Conservation (phyloP, 2,797 vertebrate genomes). For the Jordanella pulchra region DNA sequence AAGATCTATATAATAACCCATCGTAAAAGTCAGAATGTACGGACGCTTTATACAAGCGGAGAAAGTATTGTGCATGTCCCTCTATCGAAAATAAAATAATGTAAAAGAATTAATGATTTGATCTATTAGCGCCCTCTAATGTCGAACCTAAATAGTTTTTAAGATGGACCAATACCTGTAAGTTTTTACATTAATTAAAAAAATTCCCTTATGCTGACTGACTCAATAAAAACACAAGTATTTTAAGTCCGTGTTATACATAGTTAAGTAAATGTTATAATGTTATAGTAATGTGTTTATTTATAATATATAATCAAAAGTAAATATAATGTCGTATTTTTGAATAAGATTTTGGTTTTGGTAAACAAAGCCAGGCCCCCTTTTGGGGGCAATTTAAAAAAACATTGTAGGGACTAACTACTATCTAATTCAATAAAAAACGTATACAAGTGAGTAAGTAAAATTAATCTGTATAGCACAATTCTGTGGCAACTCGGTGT, state of each 20-base stretch:
- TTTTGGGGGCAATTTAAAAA: too few relatives aligned
- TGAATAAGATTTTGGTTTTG: neutral
- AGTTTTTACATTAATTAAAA: neutral
- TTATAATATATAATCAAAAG: neutral
- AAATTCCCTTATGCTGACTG: neutral
- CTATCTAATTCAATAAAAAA: too few relatives aligned
- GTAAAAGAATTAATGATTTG: neutral
- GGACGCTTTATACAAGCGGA: neutral
- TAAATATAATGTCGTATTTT: neutral
- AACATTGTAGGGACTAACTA: too few relatives aligned
- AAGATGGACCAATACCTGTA: neutral
- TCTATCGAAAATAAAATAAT: neutral
- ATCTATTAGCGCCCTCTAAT: slow-evolving; percentile 27
- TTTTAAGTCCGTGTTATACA: neutral
- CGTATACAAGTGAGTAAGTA: too few relatives aligned
- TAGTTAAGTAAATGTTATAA: neutral
- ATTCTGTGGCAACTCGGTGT: too few relatives aligned
- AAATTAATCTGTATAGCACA: too few relatives aligned
- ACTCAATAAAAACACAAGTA: neutral
- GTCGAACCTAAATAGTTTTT: slow-evolving; percentile 16
- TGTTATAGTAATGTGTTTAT: too few relatives aligned
- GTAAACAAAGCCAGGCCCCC: neutral
- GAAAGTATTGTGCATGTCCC: neutral
- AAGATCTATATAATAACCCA: too few relatives aligned
- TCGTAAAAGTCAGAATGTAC: too few relatives aligned